Base-by-base conservation (phyloP, 2,888 invertebrate species). In the Polylopha cassiicola region DNA sequence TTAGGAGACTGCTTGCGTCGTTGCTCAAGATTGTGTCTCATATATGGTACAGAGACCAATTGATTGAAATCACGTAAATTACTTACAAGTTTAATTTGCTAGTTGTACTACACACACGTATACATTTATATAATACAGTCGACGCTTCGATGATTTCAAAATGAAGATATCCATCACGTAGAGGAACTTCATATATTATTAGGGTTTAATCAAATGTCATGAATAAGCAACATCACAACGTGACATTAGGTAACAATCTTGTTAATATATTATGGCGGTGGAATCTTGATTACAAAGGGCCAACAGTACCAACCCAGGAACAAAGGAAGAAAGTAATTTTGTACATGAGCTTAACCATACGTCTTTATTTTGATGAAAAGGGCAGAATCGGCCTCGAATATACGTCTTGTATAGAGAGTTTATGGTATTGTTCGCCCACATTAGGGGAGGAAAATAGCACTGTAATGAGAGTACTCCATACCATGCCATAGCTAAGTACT, bases 391-490 rank as follows among this genome's bases (percentile, higher is more conserved):
- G 42, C 23, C 34, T 34, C 36, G 41, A 41, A 39, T 34, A 34
- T 39, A 32, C 28, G 6, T 15, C 8, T 39, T 56, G 47, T 39
- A 46, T 54, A 53, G 52, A 54, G 58, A 51, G 54, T 56, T 53
- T 55, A 46, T 33, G 37, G 50, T 50, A 67, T 73, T 75, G 73
- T 78, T 67, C 65, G 63, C 49, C 45, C 46, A 58, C 55, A 63
- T 62, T 63, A 63, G 66, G 76, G 73, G 72, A 67, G 65, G 48
- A 53, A 63, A 70, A 68, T 65, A 63, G 61, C 61, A 61, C 69
- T 59, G 63, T 73, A 77, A 78, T 77, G 76, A 75, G 63, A 62
- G 61, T 58, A 61, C 66, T 61, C 64, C 50, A 55, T 59, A 49
- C 53, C 47, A 47, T 48, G 50, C 50, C 51, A 53, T 56, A 52